Base-by-base conservation (phyloP, 2,888 invertebrate genomes). In the Argyra leucocephala region DNA sequence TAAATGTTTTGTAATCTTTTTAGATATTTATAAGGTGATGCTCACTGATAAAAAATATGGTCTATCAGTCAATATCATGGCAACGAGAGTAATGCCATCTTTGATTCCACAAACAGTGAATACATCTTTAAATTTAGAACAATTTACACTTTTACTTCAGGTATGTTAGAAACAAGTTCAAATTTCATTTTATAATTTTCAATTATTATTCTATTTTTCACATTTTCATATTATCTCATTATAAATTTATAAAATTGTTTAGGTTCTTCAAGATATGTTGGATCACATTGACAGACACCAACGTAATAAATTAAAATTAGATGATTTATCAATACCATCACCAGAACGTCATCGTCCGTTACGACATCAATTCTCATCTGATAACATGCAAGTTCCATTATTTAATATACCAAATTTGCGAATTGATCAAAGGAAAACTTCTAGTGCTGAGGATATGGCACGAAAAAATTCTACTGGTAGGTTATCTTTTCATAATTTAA, bases 11-110 rank as follows among this genome's bases (percentile, higher is more conserved):
- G n/a, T n/a, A n/a, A n/a, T n/a, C 22, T 70, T 82, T 81, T 60
- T 83, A 96, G 96, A 90, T 80, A 92, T 96, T 75, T 96, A 96
- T 82, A 88, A 91, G 74, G 84, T 90, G 74, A 89, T 96, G 88
- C 83, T 96, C 72, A 86, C 87, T 76, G 95, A 96, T 80, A 91
- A 90, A 79, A 91, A 89, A 76, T 96, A 91, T 79, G 95, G 93
- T 58, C 82, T 97, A 71, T 91, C 91, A 4, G 88, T 94, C 62
- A 93, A 89, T 76, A 83, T 95, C 73, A 91, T 97, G 88, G 96
- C 96, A 9, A 93, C 92, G 15, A 88, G 91, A 76, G 93, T 96
- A 74, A 90, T 97, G 86, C 97, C 96, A 9, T 86, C 91, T 18
- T 83, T 97, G 64, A 87, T 95, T 66, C 96, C 96, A 22, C 93